Conservation (phyloP, 2,113 vertebrate genomes). For the Coptodon rendalli region DNA sequence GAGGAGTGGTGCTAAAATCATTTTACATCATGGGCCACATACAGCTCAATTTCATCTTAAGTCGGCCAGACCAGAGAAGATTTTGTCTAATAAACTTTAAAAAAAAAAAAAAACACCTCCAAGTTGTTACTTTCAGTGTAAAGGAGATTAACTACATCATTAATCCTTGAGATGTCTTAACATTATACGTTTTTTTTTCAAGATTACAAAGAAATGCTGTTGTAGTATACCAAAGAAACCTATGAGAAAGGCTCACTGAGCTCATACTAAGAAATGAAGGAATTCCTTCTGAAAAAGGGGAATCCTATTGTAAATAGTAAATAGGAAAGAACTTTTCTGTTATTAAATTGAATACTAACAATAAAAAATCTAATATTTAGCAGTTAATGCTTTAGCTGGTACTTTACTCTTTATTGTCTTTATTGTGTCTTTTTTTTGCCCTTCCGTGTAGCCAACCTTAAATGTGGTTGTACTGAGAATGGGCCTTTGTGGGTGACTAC, state of each 20-base stretch:
- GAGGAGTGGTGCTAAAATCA: background rate
- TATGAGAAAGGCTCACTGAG: background rate
- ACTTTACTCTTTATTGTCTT: background rate
- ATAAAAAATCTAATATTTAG: background rate
- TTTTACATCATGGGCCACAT: background rate
- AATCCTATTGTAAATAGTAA: background rate
- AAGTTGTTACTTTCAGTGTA: background rate
- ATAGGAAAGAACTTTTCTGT: background rate
- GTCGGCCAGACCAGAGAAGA: background rate
- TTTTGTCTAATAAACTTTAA: background rate
- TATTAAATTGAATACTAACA: background rate
- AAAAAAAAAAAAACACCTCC: background rate
- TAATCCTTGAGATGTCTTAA: background rate
- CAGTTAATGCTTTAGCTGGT: background rate
- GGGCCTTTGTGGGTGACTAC: background rate
- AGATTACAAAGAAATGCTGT: background rate
- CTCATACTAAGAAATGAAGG: background rate
- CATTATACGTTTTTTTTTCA: background rate
- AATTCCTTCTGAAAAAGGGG: background rate
- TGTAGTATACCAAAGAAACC: background rate
- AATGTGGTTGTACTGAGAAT: background rate
- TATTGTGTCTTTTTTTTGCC: background rate
- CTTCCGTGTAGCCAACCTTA: background rate
- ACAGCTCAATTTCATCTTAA: background rate
- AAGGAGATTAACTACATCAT: background rate